A percentile compares a stretch with the other conserved stretches of the same genome.
These are phyloP conservation scores for Mimachlamys varia DNA, from an alignment of 2,888 invertebrate genomes.

Conservation along the genomic window DNA sequence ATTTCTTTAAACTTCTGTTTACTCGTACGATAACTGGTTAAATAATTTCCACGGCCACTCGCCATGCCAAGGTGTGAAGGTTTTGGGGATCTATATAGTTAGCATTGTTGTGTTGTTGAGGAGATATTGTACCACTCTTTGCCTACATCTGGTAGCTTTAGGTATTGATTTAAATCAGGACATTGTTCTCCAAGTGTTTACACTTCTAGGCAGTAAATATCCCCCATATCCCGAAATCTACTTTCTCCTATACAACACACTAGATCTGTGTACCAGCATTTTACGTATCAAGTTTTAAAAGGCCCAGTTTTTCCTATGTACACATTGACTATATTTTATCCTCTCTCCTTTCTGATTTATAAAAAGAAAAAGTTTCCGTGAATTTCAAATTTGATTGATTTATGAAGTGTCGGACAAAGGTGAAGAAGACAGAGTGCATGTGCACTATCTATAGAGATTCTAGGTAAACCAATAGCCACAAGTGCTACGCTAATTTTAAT, in stretches of 20 bases:
- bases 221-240: not conserved
- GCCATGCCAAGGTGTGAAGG: not conserved
- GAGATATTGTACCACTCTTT: not conserved
- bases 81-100: not conserved
- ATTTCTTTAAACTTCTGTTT: not conserved
- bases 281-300: not conserved
- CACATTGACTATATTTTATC: too few relatives aligned
- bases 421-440: too few relatives aligned
- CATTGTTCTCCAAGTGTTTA: conserved; percentile 14
- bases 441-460: too few relatives aligned
- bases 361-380: too few relatives aligned
- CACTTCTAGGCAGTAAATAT: not conserved
- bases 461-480: too few relatives aligned
- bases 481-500: too few relatives aligned
- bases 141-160: not conserved
- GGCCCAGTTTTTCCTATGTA: not conserved
- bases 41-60: not conserved
- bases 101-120: not conserved
- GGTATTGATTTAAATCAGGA: conserved; percentile 19
- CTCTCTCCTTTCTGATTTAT: too few relatives aligned
- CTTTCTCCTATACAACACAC: not conserved
- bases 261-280: not conserved
- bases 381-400: too few relatives aligned
- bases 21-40: not conserved
- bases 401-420: too few relatives aligned